Conservation (phyloP, 35 echinoderm and acorn worm species). For the Eucidaris tribuloides region DNA sequence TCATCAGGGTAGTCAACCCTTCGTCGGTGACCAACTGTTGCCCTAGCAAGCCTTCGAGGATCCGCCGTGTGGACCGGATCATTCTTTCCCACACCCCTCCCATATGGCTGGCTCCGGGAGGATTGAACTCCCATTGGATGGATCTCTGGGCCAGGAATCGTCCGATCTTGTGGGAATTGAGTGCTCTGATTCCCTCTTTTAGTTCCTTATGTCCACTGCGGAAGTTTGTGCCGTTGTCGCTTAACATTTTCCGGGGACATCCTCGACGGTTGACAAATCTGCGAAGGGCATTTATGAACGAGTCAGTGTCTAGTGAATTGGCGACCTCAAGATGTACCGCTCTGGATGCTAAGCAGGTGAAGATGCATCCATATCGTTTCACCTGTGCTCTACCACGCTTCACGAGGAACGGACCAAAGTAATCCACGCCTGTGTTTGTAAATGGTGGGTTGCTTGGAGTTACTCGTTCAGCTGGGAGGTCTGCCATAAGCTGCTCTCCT, state of each 20-base stretch:
- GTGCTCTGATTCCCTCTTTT: not conserved
- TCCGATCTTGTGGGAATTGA: constrained; percentile 19
- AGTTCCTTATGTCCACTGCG: constrained; percentile 31
- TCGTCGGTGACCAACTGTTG: constrained; percentile 37
- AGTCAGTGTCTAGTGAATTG: constrained; percentile 39
- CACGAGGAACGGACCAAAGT: constrained; percentile 64
- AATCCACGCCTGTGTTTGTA: constrained; percentile 33
- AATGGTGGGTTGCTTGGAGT: constrained; percentile 51
- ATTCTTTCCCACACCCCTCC: constrained; percentile 49
- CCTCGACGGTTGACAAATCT: constrained; percentile 51
- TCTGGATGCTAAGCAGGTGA: constrained; percentile 38
- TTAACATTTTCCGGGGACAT: constrained; percentile 14
- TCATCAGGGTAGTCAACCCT: constrained; percentile 30
- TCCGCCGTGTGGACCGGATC: constrained; percentile 45
- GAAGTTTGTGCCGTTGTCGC: constrained; percentile 61
- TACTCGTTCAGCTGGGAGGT: constrained; percentile 42
- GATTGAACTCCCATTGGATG: constrained; percentile 69
- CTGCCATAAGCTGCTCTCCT: constrained; percentile 53
- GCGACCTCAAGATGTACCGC: constrained; percentile 60
- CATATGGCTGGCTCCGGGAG: constrained; percentile 58
- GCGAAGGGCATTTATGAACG: constrained; percentile 46
- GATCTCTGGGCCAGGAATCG: not conserved
- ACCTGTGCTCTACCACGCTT: constrained; percentile 38
- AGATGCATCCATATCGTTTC: constrained; percentile 68
- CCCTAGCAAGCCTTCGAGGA: constrained; percentile 41